Conservation (phyloP, 1,140 invertebrate genomes). For the Tetranychus urticae region DNA sequence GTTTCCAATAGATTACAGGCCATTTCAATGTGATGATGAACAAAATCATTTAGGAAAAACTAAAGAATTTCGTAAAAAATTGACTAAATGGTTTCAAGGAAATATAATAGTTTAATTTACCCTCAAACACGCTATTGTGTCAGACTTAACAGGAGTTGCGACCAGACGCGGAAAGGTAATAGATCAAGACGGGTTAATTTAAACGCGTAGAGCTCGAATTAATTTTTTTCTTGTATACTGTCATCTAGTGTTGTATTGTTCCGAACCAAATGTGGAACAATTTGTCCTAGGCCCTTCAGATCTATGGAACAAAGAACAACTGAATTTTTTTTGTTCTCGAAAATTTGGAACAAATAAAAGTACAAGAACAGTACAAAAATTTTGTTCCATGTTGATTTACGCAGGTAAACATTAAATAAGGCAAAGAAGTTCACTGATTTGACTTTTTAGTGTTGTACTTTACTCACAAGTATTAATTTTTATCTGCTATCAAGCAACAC, state of each 20-base stretch:
- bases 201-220: conserved; percentile 31
- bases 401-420: no score
- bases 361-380: no score
- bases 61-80: conserved; percentile 12
- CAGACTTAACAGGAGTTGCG: conserved; percentile 69
- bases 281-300: no score
- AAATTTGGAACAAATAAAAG: no score
- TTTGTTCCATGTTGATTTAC: no score
- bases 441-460: no score
- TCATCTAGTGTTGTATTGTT: conserved; percentile 26
- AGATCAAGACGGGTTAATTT: conserved; percentile 48
- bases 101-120: conserved; percentile 14
- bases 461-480: no score
- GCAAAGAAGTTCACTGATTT: no score
- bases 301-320: no score
- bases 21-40: conserved; percentile 98
- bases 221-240: conserved; percentile 83
- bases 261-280: no score
- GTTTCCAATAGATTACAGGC: conserved; percentile 72
- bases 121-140: conserved; percentile 76
- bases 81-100: background rate
- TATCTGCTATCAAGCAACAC: no score
- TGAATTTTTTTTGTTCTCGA: no score
- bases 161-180: conserved; percentile 76
- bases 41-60: conserved; percentile 76